Percentiles rank a stretch among this genome's conserved stretches.
Evolutionary conservation across 2,113 vertebrate species (phyloP).

Genomic region (Hirundichthys speculiger): DNA sequence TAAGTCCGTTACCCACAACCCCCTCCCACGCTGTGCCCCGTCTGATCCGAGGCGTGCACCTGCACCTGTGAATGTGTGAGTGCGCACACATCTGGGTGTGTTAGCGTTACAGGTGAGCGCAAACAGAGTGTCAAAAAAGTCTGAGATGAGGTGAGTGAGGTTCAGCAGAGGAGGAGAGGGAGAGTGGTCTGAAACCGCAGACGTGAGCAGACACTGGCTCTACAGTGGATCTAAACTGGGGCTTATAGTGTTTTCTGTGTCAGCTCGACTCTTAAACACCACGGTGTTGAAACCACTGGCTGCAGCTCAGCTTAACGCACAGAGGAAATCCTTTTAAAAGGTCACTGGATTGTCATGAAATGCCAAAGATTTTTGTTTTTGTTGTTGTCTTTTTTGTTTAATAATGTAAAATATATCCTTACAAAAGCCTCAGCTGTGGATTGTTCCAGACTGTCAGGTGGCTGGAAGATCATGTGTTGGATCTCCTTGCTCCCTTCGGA

Average conservation of each 20-base stretch:
- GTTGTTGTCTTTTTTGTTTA: neutral
- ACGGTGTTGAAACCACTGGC: conserved; percentile 35
- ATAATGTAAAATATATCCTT: too few species aligned
- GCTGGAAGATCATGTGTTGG: neutral
- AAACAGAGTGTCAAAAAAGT: conserved; percentile 43
- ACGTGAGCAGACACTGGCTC: conserved; percentile 65
- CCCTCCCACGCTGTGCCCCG: conserved; percentile 14
- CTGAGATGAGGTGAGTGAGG: conserved; percentile 51
- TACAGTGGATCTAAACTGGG: conserved; percentile 61
- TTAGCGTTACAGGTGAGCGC: conserved; percentile 23
- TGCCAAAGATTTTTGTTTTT: neutral
- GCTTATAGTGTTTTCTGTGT: conserved; percentile 61
- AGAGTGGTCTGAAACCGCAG: conserved; percentile 57
- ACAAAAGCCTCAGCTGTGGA: too few species aligned
- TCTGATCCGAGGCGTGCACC: conserved; percentile 54
- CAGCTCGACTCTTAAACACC: conserved; percentile 50
- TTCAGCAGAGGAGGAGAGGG: conserved; percentile 39
- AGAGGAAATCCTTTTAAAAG: conserved; percentile 1
- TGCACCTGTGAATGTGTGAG: conserved; percentile 26
- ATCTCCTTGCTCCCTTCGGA: neutral
- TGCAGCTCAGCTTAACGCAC: conserved; percentile 41
- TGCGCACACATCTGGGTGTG: conserved; percentile 9
- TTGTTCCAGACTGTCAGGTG: too few species aligned
- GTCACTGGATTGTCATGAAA: neutral
- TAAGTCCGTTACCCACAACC: conserved; percentile 71